Evolutionary conservation across 2,888 invertebrate genomes (phyloP), one percentile per base, ranked within the genome.

Genomic region (Drosophila acutilabella): DNA sequence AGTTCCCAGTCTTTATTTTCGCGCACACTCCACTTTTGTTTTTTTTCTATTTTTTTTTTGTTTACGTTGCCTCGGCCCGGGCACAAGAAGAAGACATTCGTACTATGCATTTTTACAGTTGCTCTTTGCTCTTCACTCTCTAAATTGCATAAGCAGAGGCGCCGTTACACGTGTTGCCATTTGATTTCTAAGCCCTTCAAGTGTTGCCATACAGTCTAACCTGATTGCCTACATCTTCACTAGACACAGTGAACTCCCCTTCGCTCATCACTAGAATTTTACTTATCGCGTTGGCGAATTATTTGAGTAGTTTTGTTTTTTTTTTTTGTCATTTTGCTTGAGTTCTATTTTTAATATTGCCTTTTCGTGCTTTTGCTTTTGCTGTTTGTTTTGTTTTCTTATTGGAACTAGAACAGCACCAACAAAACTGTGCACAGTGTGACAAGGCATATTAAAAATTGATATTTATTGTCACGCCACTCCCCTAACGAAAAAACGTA

Each of bases 111-210:
- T 60, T 54, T 33, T 18, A 33, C 18, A 33, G 48, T 48, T 48
- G 48, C 33, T 16, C 30, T 11, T 36, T 18, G 16, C n/a, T n/a
- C 20, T 7, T 30, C 62, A 57, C 61, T 67, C 42, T 65, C 44
- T 14, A 33, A 68, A 50, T 79, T 86, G 79, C 80, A 72, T 80
- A 74, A 80, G 78, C 42, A 50, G 47, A 51, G 47, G 20, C 33
- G 41, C 38, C 57, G 51, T 52, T 65, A 62, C 80, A 87, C 82
- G 82, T 82, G 84, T 72, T 67, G 42, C 30, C 69, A 75, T 71
- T 81, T 54, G 74, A 79, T 79, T 81, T 84, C 56, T 67, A 89
- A 89, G 59, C 88, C 88, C 73, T 82, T 80, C 78, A 87, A 89
- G 85, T 86, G 88, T 74, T 36, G 50, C 23, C 33, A 26, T 26